A percentile compares a stretch with the other conserved stretches of the same genome.
Evolutionary conservation across 2,113 vertebrate species (phyloP).

Genomic region (Saguinus imperator): DNA sequence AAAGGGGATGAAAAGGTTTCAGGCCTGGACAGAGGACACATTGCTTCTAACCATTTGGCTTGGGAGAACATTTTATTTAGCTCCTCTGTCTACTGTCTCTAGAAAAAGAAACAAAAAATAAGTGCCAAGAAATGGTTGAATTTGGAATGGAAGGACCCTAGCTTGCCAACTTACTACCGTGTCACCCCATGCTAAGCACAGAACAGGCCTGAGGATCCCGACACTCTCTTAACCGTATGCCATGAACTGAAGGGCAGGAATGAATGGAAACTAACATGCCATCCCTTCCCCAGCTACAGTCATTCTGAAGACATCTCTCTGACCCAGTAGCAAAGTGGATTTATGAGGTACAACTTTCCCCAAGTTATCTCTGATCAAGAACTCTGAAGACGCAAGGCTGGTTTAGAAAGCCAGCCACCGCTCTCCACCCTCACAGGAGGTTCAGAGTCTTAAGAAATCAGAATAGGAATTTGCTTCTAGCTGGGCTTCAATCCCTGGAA

Average conservation of each 20-base stretch:
- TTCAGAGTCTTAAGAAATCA: not conserved
- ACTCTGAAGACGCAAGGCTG: not conserved
- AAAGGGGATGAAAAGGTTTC: not conserved
- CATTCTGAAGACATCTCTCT: not conserved
- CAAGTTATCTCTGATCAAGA: not conserved
- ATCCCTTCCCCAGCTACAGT: not conserved
- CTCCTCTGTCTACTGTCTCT: not conserved
- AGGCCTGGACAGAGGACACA: not conserved
- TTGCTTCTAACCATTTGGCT: not conserved
- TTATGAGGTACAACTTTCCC: not conserved
- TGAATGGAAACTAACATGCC: not conserved
- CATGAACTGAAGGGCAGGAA: not conserved
- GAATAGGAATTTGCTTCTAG: not conserved
- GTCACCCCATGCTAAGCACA: not conserved
- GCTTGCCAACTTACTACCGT: not conserved
- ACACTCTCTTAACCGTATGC: not conserved
- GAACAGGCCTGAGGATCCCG: not conserved
- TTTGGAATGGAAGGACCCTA: not conserved
- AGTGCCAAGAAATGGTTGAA: not conserved
- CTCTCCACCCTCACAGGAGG: not conserved
- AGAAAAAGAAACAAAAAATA: not conserved
- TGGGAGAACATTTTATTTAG: not conserved
- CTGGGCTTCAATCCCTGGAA: not conserved
- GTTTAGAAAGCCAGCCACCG: not conserved
- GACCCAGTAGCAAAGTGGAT: not conserved